Evolutionary conservation across 2,888 invertebrate species (phyloP).

Genomic region (Pyralis farinalis): DNA sequence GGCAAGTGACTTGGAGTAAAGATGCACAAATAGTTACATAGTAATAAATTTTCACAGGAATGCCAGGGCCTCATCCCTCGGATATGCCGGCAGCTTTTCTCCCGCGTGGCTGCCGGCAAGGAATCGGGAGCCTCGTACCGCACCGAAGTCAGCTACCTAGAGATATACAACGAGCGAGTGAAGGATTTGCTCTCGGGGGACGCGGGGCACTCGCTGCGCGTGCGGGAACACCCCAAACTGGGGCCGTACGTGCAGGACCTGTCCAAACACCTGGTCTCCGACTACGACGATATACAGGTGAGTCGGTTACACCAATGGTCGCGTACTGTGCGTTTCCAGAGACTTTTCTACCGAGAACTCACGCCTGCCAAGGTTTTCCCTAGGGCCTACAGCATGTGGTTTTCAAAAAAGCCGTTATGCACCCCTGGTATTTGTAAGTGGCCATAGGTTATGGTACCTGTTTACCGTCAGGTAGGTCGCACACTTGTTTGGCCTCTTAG

Average conservation of each 20-base stretch:
- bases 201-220: constrained; percentile 86
- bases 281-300: constrained; percentile 93
- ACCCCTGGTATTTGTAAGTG: too few species aligned
- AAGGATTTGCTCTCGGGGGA: constrained; percentile 84
- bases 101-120: constrained; percentile 89
- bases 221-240: constrained; percentile 89
- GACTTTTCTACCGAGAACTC: too few species aligned
- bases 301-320: too few species aligned
- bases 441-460: too few species aligned
- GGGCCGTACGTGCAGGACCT: constrained; percentile 94
- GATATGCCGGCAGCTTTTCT: constrained; percentile 91
- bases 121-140: constrained; percentile 91
- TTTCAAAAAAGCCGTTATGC: too few species aligned
- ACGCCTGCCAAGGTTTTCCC: too few species aligned
- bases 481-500: too few species aligned
- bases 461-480: too few species aligned
- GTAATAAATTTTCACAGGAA: constrained; percentile 81
- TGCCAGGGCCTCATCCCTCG: constrained; percentile 92
- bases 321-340: too few species aligned
- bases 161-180: constrained; percentile 93
- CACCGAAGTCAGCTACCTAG: constrained; percentile 92
- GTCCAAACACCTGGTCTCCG: constrained; percentile 91
- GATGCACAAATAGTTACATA: too few species aligned
- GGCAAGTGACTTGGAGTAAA: too few species aligned
- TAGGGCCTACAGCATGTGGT: too few species aligned